Base-by-base conservation (phyloP, 53 echinoderm and acorn worm genomes). In the Zoroaster sp. region DNA sequence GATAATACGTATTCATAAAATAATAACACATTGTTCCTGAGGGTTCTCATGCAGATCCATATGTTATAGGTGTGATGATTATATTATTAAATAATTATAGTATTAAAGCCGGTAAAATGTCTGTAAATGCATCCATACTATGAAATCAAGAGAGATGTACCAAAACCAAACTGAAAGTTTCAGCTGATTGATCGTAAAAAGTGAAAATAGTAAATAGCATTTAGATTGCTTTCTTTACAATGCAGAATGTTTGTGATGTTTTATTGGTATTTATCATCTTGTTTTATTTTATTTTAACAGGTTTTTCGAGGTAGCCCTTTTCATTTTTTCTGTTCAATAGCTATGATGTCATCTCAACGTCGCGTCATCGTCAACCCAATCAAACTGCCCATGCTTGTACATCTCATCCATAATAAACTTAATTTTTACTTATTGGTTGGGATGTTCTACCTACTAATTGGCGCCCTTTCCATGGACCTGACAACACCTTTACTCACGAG, bases 331-430 rank as follows among this genome's bases (percentile, higher is more conserved):
- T 88, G 18, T 92, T 92, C 66, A 72, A 69, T 52, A 89, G 89
- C 34, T 92, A 80, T 89, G 92, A 92, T 37, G 82, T 89, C 59
- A 92, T 92, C n/a, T 82, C 83, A n/a, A 92, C 92, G 39, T 65
- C 83, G 13, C 21, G 3, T 33, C 73, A 7, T 66, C 77, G 33
- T 69, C 88, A 32, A 39, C n/a, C 77, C 46, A 78, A 8, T 30
- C 77, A 77, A 45, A 88, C 66, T 15, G 34, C 68, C 33, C 88
- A 88, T 35, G 78, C 77, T 33, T 86, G 59, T 66, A 86, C 77
- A 86, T 91, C 7, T 74, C 77, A 49, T 85, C 91, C 54, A 47
- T 92, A 40, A 21, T 89, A 15, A 88, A 75, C 53, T 75, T 92
- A 6, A 53, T 15, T 73, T 83, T 38, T 92, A 53, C 39, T 30